Conservation (phyloP, 1,140 invertebrate genomes). For the Mycetomoellerius zeteki region DNA sequence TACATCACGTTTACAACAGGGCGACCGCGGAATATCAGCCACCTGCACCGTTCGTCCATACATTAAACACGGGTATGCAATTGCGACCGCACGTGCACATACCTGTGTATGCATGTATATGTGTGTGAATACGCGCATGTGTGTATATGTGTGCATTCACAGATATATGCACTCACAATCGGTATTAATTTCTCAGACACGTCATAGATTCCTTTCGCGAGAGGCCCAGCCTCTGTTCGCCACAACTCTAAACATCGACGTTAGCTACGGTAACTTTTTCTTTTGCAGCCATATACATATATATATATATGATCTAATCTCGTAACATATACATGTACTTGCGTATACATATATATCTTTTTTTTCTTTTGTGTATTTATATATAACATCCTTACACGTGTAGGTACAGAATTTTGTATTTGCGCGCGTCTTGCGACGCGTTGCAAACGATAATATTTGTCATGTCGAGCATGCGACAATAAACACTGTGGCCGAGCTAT, state of each 20-base stretch:
- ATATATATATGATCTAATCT: slow-evolving; percentile 53
- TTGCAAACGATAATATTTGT: slow-evolving; percentile 29
- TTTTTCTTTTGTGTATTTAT: slow-evolving; percentile 54
- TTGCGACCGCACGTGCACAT: slow-evolving; percentile 37
- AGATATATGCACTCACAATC: slow-evolving; percentile 34
- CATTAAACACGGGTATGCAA: slow-evolving; percentile 34
- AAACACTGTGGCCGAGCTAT: slow-evolving; percentile 34
- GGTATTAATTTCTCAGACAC: slow-evolving; percentile 33
- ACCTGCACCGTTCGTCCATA: slow-evolving; percentile 23
- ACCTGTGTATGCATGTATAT: slow-evolving; percentile 8
- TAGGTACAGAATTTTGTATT: slow-evolving; percentile 23
- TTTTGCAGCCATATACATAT: slow-evolving; percentile 64
- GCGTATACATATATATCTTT: slow-evolving; percentile 60
- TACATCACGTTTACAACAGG: not conserved
- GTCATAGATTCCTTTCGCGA: slow-evolving; percentile 20
- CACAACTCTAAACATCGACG: slow-evolving; percentile 78
- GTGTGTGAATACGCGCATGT: too few relatives aligned
- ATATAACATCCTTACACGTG: slow-evolving; percentile 43
- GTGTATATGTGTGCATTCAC: not conserved
- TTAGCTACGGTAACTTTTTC: slow-evolving; percentile 69
- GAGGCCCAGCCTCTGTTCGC: slow-evolving; percentile 80
- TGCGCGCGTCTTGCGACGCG: not conserved
- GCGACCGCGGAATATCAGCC: slow-evolving; percentile 21
- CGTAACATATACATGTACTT: slow-evolving; percentile 64
- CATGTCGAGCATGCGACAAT: slow-evolving; percentile 28